Conservation (phyloP, 2,797 vertebrate species). For the Anolis apletophallus region DNA sequence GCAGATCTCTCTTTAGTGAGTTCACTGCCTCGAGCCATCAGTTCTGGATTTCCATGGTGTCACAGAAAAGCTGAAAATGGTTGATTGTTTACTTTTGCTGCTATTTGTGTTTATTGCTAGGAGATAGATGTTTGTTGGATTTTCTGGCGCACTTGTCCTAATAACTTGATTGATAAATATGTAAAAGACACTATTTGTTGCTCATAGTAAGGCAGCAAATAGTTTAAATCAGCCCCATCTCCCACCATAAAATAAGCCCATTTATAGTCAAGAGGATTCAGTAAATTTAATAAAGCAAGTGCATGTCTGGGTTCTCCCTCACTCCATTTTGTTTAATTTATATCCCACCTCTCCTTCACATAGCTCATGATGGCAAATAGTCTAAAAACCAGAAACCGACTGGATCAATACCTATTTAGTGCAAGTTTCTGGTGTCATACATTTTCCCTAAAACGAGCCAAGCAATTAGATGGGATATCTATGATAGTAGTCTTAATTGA, state of each 20-base stretch:
- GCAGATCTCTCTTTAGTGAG: neutral
- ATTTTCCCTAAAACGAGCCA: neutral
- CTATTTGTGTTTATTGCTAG: neutral
- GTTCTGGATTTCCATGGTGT: neutral
- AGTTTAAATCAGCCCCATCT: neutral
- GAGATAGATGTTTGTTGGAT: neutral
- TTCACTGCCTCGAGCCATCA: neutral
- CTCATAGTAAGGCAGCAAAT: no score
- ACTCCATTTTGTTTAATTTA: neutral
- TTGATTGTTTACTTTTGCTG: neutral
- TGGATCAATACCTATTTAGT: neutral
- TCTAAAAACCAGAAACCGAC: neutral
- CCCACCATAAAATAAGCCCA: neutral
- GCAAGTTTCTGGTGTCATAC: neutral
- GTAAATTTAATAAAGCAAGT: neutral
- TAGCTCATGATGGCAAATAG: neutral
- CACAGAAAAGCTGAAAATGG: neutral
- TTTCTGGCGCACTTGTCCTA: neutral
- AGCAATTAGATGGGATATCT: no score
- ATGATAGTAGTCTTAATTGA: neutral
- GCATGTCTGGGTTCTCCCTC: no score
- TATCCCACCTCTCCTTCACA: neutral
- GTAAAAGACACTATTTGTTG: no score
- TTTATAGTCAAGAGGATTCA: neutral
- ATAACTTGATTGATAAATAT: no score